Evolutionary conservation across 2,113 vertebrate species (phyloP).

Genomic region (Bufo gargarizans): DNA sequence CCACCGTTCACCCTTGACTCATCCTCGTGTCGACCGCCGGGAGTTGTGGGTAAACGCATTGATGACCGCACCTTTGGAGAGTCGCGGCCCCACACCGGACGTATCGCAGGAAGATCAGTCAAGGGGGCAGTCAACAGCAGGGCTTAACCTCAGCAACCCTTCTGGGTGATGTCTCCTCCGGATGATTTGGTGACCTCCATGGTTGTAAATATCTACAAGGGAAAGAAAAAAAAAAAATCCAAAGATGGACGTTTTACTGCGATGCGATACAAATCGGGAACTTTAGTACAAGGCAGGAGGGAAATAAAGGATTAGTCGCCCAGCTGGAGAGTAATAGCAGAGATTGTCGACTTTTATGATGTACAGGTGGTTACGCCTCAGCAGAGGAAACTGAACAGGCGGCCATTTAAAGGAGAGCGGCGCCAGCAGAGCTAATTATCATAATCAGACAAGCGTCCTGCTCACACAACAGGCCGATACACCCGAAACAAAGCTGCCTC

Average conservation of each 20-base stretch:
- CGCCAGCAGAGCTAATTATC: neutral
- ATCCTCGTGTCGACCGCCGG: constrained; percentile 50
- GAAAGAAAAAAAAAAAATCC: neutral
- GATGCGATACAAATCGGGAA: neutral
- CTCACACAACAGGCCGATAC: neutral
- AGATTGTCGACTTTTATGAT: neutral
- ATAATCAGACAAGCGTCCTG: neutral
- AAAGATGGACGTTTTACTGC: neutral
- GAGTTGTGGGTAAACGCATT: too few relatives aligned
- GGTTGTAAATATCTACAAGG: constrained; percentile 85
- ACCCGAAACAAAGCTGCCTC: neutral
- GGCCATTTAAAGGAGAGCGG: neutral
- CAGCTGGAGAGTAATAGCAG: neutral
- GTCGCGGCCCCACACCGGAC: too few relatives aligned
- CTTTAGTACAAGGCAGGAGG: neutral
- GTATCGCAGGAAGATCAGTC: constrained; percentile 53
- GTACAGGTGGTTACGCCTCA: neutral
- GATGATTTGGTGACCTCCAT: constrained; percentile 89
- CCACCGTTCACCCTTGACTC: constrained; percentile 70
- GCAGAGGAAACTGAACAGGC: neutral
- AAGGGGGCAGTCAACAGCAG: constrained; percentile 78
- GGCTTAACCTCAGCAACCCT: constrained; percentile 97
- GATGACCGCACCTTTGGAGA: too few relatives aligned
- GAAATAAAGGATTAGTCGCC: neutral
- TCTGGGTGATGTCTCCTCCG: constrained; percentile 80